Base-by-base conservation (phyloP, 2,888 invertebrate species). In the Noctua comes region DNA sequence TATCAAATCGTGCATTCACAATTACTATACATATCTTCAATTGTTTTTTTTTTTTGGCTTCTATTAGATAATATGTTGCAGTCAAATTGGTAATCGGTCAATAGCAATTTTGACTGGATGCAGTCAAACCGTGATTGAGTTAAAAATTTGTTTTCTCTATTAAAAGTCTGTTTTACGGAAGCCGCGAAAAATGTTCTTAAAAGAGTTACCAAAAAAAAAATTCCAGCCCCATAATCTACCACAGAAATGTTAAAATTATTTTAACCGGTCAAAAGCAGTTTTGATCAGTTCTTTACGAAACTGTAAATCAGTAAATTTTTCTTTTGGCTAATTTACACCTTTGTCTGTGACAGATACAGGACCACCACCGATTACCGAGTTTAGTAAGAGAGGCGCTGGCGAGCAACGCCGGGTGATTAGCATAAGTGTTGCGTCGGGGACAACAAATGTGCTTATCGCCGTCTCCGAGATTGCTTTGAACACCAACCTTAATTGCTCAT, bases 401-500 rank as follows among this genome's bases (percentile, higher is more conserved):
- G 51, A 65, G 40, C 74, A 4, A 40, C 13, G 81, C 59, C 74
- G 36, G 76, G 77, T 80, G 83, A 95, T 96, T 96, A 96, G 93
- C 95, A 96, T 95, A 95, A 93, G 93, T 88, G 89, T 89, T 87
- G 90, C 83, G 31, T 90, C 88, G 92, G 93, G 93, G 92, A 93
- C 94, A 95, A 95, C 95, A 93, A 95, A 96, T 95, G 93, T 91
- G 88, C 92, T 95, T 96, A 96, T 96, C 96, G 93, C 88, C 48
- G 83, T 86, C 84, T 82, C 89, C 90, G 92, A 94, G 96, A 96
- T 96, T 94, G 93, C 93, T 90, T 88, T 88, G 92, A 94, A 95
- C 96, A 95, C 93, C 90, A 88, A 91, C 90, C 96, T 96, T 96
- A 96, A 96, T 96, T 96, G 96, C 94, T 95, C 95, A 95, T 96